These are phyloP conservation scores for Dolichomitus sp. DNA, from an alignment of 2,888 invertebrate genomes.

Conservation along the genomic window DNA sequence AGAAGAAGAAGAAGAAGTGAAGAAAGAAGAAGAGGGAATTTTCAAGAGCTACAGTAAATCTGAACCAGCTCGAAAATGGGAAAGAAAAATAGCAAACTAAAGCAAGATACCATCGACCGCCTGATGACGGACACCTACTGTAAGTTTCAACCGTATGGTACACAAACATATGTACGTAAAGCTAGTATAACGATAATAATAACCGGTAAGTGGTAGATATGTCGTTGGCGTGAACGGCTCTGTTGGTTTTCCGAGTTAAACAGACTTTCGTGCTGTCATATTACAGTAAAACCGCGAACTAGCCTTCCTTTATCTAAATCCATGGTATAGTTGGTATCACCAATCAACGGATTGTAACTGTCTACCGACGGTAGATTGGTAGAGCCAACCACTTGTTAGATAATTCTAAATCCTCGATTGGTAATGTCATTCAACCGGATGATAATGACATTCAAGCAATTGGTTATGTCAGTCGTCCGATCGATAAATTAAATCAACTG, in stretches of 20 bases:
- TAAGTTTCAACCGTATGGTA: conserved; percentile 87
- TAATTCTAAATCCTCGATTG: no score
- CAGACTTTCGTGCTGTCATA: not conserved
- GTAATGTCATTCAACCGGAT: no score
- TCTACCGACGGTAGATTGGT: no score
- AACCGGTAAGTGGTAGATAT: not conserved
- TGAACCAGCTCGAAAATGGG: conserved; percentile 90
- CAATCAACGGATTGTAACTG: no score
- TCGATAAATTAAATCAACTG: no score
- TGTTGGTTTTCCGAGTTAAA: not conserved
- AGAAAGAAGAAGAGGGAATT: conserved; percentile 42
- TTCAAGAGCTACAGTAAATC: conserved; percentile 57
- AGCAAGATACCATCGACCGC: conserved; percentile 97
- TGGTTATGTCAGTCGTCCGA: no score
- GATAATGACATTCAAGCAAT: no score
- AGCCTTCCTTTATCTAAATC: no score
- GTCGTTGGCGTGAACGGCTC: not conserved
- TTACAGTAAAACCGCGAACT: not conserved
- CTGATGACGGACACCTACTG: conserved; percentile 97
- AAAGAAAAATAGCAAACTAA: conserved; percentile 98
- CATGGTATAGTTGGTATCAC: no score
- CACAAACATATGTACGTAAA: not conserved
- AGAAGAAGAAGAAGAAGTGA: conserved; percentile 19
- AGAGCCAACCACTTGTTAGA: no score
- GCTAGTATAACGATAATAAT: not conserved